A percentile compares a stretch with the other conserved stretches of the same genome.
Conservation (phyloP, 37 sponge, comb jelly and placozoan genomes). For the Cliona cf. orientalis region DNA sequence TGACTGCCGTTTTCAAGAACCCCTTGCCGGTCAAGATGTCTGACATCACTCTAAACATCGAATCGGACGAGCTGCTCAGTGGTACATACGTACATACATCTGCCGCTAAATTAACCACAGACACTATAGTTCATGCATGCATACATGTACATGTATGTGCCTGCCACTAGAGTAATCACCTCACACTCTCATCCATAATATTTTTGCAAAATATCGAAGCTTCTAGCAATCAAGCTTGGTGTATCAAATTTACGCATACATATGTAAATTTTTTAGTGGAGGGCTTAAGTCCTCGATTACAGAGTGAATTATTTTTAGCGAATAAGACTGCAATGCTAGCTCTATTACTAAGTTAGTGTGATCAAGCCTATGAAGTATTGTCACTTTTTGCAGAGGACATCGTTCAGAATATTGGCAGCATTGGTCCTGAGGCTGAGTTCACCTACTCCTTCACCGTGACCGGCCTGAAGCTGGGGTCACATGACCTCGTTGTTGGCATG, state of each 20-base stretch:
- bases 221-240: too few relatives aligned
- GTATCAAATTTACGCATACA: too few relatives aligned
- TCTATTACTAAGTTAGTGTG: too few relatives aligned
- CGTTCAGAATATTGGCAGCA: constrained; percentile 37
- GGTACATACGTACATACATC: constrained; percentile 14
- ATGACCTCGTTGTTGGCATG: constrained; percentile 32
- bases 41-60: constrained; percentile 37
- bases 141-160: constrained; percentile 4
- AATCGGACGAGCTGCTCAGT: constrained; percentile 20
- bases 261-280: too few relatives aligned
- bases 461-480: constrained; percentile 35
- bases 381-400: constrained; percentile 33
- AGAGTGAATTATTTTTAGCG: too few relatives aligned
- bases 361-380: background rate
- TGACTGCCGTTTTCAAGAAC: constrained; percentile 23
- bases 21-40: constrained; percentile 52
- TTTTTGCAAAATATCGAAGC: too few relatives aligned
- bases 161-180: too few relatives aligned
- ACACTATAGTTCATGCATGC: background rate
- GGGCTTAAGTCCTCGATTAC: too few relatives aligned
- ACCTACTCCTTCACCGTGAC: constrained; percentile 19
- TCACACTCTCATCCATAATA: too few relatives aligned
- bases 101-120: background rate
- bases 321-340: too few relatives aligned
- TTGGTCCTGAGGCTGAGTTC: constrained; percentile 22